phyloP scores from a whole-genome alignment of 2,888 invertebrate genomes.

The Xanthorhoe spadicearia region DNA sequence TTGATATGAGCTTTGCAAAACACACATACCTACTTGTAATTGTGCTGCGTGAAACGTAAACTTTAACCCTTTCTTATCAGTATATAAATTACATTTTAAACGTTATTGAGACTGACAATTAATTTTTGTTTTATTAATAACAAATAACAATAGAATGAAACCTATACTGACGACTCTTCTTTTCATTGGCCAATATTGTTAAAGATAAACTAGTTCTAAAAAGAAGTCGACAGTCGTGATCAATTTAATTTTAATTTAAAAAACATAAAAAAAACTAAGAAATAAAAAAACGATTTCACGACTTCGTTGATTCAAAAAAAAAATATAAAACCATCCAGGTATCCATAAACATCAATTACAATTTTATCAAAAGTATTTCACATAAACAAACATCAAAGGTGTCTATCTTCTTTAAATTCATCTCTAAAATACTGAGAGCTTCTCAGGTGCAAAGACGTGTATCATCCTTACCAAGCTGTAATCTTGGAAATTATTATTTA shows the following conservation, averaged over 20 bases:
- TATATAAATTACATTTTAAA: background rate
- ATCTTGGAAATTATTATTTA: conserved; percentile 84
- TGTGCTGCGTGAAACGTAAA: too few species aligned
- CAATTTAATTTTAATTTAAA: too few species aligned
- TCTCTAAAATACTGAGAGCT: conserved; percentile 3
- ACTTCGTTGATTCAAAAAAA: too few species aligned
- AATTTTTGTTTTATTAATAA: background rate
- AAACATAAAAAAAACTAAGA: too few species aligned
- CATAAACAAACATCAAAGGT: background rate
- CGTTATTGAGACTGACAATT: background rate
- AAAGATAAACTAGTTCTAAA: too few species aligned
- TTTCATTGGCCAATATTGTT: too few species aligned
- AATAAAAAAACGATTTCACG: too few species aligned
- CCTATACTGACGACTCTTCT: too few species aligned
- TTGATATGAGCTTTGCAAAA: conserved; percentile 26
- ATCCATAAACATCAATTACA: too few species aligned
- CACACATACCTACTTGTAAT: conserved; percentile 2
- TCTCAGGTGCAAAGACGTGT: conserved; percentile 52
- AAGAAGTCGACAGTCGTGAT: too few species aligned
- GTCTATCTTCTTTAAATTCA: background rate
- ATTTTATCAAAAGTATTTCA: too few species aligned
- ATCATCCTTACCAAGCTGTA: conserved; percentile 75
- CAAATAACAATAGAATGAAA: background rate
- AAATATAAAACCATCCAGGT: too few species aligned
- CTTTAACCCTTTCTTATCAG: background rate